phyloP scores from a whole-genome alignment of 2,113 vertebrate genomes.

The Peromyscus maniculatus region DNA sequence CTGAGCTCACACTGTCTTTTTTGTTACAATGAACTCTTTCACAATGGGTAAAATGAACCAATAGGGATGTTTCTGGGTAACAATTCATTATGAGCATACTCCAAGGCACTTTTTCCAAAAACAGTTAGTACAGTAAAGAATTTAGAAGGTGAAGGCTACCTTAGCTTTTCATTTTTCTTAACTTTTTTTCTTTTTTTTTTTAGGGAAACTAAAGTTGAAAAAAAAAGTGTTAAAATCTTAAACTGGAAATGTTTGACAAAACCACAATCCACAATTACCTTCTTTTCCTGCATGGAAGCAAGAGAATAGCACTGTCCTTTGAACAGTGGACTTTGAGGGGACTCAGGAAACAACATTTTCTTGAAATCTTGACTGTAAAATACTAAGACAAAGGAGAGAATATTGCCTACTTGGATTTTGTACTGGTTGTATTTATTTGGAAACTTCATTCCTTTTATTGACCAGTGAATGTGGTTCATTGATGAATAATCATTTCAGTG shows the following conservation, averaged over 20 bases:
- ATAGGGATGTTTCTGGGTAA: conserved; percentile 23
- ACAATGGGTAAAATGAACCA: conserved; percentile 22
- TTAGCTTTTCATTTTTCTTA: background rate
- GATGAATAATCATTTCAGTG: conserved; percentile 9
- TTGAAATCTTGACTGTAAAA: conserved; percentile 60
- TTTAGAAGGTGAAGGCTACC: conserved; percentile 34
- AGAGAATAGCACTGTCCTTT: conserved; percentile 39
- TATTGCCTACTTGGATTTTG: background rate
- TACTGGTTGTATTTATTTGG: background rate
- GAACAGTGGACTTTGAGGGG: background rate
- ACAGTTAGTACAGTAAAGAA: background rate
- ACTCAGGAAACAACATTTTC: conserved; percentile 28
- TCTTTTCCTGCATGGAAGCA: background rate
- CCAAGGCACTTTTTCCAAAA: background rate
- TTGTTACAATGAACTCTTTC: background rate
- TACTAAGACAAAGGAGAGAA: conserved; percentile 55
- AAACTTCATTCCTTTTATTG: conserved; percentile 28
- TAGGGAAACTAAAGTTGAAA: conserved; percentile 29
- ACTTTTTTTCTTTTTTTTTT: background rate
- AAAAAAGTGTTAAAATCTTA: background rate
- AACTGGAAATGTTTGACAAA: conserved; percentile 3
- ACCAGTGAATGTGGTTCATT: background rate
- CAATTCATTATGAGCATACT: background rate
- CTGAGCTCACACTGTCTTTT: background rate
- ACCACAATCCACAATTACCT: background rate